phyloP scores from a whole-genome alignment of 2,888 invertebrate species.

The Papilio elwesi region DNA sequence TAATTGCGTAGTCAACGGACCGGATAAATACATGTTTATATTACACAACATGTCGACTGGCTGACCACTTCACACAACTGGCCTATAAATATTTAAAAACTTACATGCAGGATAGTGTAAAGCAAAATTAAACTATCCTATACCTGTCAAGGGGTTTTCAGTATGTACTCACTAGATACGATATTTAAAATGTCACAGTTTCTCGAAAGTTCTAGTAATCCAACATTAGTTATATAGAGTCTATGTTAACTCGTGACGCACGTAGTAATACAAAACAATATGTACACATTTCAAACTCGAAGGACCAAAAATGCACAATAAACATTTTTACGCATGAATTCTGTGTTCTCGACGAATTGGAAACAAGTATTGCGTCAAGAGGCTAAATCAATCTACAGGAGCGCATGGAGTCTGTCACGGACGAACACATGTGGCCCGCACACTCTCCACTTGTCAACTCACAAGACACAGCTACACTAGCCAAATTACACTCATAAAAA shows the following conservation, averaged over 20 bases:
- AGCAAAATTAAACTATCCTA: neutral
- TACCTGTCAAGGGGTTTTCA: no score
- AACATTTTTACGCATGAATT: neutral
- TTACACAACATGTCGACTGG: neutral
- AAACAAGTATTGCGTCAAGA: conserved; percentile 2
- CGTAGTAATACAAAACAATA: neutral
- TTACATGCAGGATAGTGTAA: no score
- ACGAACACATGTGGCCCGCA: conserved; percentile 16
- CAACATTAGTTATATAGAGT: no score
- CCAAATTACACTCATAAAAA: no score
- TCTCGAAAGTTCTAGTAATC: no score
- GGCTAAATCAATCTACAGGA: conserved; percentile 18
- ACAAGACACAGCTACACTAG: neutral
- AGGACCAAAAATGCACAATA: no score
- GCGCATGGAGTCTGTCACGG: conserved; percentile 21
- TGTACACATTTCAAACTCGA: neutral
- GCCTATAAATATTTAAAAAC: neutral
- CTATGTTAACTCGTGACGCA: no score
- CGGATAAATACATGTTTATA: conserved; percentile 9
- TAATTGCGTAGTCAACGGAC: neutral
- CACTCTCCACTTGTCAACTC: conserved; percentile 3
- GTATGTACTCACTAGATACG: no score
- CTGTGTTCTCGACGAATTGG: neutral
- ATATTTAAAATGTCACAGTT: no score
- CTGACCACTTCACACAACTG: conserved; percentile 2